Percentiles rank a stretch among this genome's conserved stretches.
Conservation (phyloP, 1,140 invertebrate species). For the Listronotus bonariensis region DNA sequence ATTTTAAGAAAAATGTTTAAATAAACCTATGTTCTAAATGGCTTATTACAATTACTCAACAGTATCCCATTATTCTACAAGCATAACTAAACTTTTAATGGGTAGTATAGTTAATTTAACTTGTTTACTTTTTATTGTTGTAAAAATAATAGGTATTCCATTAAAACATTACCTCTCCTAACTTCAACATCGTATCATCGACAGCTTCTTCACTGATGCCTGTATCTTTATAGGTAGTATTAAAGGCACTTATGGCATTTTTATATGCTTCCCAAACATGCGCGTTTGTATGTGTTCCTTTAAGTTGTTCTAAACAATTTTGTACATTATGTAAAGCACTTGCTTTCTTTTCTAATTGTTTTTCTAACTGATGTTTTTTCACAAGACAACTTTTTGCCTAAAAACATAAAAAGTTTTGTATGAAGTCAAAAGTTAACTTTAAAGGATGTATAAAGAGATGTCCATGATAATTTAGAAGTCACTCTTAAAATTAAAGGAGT, state of each 20-base stretch:
- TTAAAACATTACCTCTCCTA: constrained; percentile 52
- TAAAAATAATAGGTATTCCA: too few species aligned
- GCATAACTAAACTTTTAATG: too few species aligned
- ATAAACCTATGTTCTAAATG: too few species aligned
- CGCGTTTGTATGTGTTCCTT: constrained; percentile 53
- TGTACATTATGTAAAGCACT: constrained; percentile 56
- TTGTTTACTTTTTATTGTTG: too few species aligned
- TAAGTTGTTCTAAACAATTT: constrained; percentile 51
- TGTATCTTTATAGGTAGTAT: constrained; percentile 51
- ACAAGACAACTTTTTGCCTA: constrained; percentile 56
- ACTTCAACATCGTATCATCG: constrained; percentile 55
- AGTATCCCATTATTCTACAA: too few species aligned
- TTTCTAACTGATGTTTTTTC: constrained; percentile 56
- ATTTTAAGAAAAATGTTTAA: too few species aligned
- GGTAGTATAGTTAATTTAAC: too few species aligned
- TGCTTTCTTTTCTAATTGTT: constrained; percentile 52
- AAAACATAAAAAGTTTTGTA: constrained; percentile 14
- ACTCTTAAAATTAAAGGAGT: too few species aligned
- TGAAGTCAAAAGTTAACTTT: too few species aligned
- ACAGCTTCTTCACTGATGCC: constrained; percentile 55
- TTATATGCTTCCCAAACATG: constrained; percentile 56
- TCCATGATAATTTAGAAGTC: too few species aligned
- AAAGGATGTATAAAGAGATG: too few species aligned
- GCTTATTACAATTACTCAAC: too few species aligned
- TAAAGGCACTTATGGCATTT: constrained; percentile 53